Conservation (phyloP, 2,888 invertebrate species). For the Andrena praecox region DNA sequence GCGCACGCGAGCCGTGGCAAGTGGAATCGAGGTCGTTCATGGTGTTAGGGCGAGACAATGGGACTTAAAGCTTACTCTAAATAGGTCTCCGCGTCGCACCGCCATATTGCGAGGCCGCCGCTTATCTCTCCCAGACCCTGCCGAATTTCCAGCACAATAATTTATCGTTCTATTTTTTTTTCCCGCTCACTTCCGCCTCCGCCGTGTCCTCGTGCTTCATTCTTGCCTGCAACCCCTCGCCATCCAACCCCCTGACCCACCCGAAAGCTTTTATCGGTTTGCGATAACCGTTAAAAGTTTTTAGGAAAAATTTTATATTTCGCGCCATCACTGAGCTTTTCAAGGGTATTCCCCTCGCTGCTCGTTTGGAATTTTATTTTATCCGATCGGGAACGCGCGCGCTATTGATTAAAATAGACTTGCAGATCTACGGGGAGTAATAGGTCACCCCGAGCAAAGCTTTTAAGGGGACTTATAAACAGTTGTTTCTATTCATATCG, state of each 20-base stretch:
- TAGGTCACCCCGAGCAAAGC: neutral
- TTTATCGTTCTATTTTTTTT: slow-evolving; percentile 7
- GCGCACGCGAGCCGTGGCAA: slow-evolving; percentile 17
- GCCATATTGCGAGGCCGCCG: slow-evolving; percentile 8
- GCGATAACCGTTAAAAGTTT: slow-evolving; percentile 43
- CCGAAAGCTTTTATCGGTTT: slow-evolving; percentile 39
- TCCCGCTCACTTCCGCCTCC: too few species aligned
- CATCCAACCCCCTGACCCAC: too few species aligned
- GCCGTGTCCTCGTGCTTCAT: neutral
- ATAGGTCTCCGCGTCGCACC: slow-evolving; percentile 28
- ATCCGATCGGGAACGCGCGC: neutral
- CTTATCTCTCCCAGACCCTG: slow-evolving; percentile 16
- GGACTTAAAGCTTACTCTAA: slow-evolving; percentile 32
- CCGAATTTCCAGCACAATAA: slow-evolving; percentile 40
- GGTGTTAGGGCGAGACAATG: slow-evolving; percentile 49
- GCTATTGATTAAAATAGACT: slow-evolving; percentile 15
- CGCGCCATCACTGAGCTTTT: slow-evolving; percentile 8
- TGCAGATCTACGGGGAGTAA: neutral
- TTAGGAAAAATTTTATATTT: slow-evolving; percentile 13
- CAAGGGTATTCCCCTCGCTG: neutral
- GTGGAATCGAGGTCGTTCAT: slow-evolving; percentile 46
- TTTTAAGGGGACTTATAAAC: too few species aligned
- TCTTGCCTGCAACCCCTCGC: neutral
- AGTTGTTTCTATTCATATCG: too few species aligned
- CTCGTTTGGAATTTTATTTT: slow-evolving; percentile 35